A percentile compares a stretch with the other conserved stretches of the same genome.
Evolutionary conservation across 2,797 vertebrate genomes (phyloP).

Genomic region (Perodicticus potto): DNA sequence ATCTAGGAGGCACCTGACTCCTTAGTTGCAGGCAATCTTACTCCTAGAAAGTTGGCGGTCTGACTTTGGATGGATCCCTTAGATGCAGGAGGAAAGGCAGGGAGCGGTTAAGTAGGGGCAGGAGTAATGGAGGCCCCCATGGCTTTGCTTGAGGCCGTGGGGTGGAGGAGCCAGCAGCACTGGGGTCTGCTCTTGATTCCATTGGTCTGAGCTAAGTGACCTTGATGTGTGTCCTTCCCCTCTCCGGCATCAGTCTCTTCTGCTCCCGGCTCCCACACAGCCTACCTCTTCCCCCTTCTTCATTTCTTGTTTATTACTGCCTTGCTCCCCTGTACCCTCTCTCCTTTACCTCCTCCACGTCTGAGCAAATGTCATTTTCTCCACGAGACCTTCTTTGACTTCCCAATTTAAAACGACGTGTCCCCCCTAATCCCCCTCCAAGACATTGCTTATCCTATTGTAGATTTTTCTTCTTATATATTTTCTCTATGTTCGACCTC

Average conservation of each 20-base stretch:
- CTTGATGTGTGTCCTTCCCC: neutral
- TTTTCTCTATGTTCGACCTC: neutral
- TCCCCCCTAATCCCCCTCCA: neutral
- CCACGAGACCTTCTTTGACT: neutral
- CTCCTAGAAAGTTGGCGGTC: conserved; percentile 22
- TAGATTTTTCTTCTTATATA: neutral
- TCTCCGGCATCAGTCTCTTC: neutral
- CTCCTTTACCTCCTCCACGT: neutral
- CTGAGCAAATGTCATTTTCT: conserved; percentile 34
- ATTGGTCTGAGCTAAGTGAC: neutral
- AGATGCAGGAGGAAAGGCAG: neutral
- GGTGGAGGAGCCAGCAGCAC: neutral
- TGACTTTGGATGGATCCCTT: neutral
- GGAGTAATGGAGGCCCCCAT: neutral
- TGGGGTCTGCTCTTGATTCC: neutral
- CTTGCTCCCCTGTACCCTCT: neutral
- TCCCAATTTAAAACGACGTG: neutral
- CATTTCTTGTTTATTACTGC: neutral
- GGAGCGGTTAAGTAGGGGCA: neutral
- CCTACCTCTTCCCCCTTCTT: neutral
- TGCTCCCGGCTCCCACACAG: neutral
- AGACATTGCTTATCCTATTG: neutral
- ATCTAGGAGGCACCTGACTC: neutral
- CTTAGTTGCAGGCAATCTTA: neutral
- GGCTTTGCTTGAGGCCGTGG: neutral